Percentiles rank a stretch among this genome's conserved stretches.
phyloP scores from a whole-genome alignment of 2,888 invertebrate species.

The Microctonus hyperodae region DNA sequence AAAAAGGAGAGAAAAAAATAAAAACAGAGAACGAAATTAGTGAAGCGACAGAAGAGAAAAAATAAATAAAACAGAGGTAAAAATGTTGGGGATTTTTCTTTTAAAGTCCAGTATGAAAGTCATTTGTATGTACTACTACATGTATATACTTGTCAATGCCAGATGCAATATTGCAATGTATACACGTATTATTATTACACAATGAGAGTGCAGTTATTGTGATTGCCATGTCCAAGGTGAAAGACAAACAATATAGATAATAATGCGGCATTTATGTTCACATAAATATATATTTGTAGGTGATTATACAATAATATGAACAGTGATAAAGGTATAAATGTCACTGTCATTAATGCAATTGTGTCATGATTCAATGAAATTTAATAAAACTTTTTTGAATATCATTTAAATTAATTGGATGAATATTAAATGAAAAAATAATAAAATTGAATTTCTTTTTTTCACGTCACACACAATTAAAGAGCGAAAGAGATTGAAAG shows the following conservation, averaged over 20 bases:
- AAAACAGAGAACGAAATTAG: neutral
- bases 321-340: constrained; percentile 17
- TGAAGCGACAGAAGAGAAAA: neutral
- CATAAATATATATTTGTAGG: neutral
- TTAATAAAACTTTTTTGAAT: constrained; percentile 12
- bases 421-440: neutral
- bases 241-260: neutral
- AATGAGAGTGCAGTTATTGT: constrained; percentile 20
- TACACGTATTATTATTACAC: constrained; percentile 14
- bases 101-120: constrained; percentile 18
- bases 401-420: neutral
- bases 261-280: neutral
- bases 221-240: constrained; percentile 32
- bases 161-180: neutral
- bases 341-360: constrained; percentile 26
- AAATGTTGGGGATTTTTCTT: neutral
- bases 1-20: neutral
- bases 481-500: neutral
- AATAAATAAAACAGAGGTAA: neutral
- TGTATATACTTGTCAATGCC: constrained; percentile 20
- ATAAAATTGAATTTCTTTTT: constrained; percentile 1
- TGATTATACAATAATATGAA: neutral
- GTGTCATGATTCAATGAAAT: constrained; percentile 26
- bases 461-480: neutral
- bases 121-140: neutral